Evolutionary conservation across 2,113 vertebrate genomes (phyloP), one percentile per base, ranked within the genome.

Genomic region (Gopherus flavomarginatus): DNA sequence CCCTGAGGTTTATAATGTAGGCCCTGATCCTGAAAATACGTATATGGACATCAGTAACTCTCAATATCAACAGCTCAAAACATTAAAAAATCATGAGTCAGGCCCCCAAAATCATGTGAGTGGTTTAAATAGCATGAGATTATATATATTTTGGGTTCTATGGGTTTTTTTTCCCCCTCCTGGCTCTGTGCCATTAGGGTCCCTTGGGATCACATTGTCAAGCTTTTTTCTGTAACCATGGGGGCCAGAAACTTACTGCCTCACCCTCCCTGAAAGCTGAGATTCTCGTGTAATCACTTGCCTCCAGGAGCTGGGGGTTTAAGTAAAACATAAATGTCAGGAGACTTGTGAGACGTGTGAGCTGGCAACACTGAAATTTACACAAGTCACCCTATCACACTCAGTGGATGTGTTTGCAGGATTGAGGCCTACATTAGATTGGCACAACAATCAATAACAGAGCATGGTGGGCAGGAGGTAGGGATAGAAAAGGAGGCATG

Each of bases 271-370:
- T 38, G 8, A 87, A 49, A 5, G 0, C 12, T 53, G 69, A 88
- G 35, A 85, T 56, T 86, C 93, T 87, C 3, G 16, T 17, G 13
- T 12, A 56, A 38, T 21, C 21, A 29, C 59, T 94, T 78, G 24
- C 31, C 27, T 16, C 3, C 2, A 2, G 12, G 54, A 79, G n/a
- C 50, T 77, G 42, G 93, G 79, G 27, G 38, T 92, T 90, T 38
- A 92, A 88, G 90, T 11, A 35, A 90, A 95, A 81, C 13, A 8
- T 50, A 86, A 52, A 75, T 6, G 47, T 59, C n/a, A 10, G 7
- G 6, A 90, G 88, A 96, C 88, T 95, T 75, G 50, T 88, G 81
- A 95, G 90, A 93, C 59, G 65, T 90, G 92, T 21, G 9, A 87
- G 65, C 47, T 85, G 89, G 79, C 87, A 95, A 91, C 16, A 85